These are phyloP conservation scores for Hesperophylax magnus DNA, from an alignment of 1,140 invertebrate species.

Conservation along the genomic window DNA sequence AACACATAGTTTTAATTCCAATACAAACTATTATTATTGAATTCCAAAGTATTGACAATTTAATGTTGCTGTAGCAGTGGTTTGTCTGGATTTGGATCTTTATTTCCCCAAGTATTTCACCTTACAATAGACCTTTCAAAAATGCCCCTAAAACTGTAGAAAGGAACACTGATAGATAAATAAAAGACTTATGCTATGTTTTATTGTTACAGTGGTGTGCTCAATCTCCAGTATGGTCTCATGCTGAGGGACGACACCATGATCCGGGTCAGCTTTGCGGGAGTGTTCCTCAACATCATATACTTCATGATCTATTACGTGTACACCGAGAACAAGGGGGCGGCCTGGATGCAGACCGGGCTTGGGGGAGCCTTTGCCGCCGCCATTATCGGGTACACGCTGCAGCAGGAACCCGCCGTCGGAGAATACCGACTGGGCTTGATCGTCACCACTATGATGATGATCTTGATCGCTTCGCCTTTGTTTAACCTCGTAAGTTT, in stretches of 20 bases:
- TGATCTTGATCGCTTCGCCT: slow-evolving; percentile 79
- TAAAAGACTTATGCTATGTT: background rate
- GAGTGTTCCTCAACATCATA: slow-evolving; percentile 75
- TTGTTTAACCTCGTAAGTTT: slow-evolving; percentile 77
- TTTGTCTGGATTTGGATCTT: too few species aligned
- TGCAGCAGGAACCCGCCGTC: slow-evolving; percentile 74
- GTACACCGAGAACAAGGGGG: slow-evolving; percentile 73
- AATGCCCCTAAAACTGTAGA: too few species aligned
- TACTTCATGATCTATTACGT: slow-evolving; percentile 78
- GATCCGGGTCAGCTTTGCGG: slow-evolving; percentile 82
- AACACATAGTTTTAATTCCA: too few species aligned
- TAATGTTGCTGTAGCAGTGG: too few species aligned
- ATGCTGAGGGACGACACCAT: slow-evolving; percentile 80
- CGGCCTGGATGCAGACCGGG: slow-evolving; percentile 71
- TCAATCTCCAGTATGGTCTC: slow-evolving; percentile 80
- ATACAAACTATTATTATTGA: too few species aligned
- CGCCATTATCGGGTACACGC: slow-evolving; percentile 75
- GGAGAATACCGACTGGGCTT: slow-evolving; percentile 80
- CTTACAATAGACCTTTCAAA: too few species aligned
- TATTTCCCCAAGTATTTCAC: too few species aligned
- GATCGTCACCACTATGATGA: slow-evolving; percentile 78
- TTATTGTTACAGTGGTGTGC: slow-evolving; percentile 72
- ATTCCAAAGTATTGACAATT: too few species aligned
- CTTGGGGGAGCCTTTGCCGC: slow-evolving; percentile 71
- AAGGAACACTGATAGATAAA: too few species aligned